phyloP scores from a whole-genome alignment of 2,888 invertebrate genomes.

The Orthonychiurus folsomi region DNA sequence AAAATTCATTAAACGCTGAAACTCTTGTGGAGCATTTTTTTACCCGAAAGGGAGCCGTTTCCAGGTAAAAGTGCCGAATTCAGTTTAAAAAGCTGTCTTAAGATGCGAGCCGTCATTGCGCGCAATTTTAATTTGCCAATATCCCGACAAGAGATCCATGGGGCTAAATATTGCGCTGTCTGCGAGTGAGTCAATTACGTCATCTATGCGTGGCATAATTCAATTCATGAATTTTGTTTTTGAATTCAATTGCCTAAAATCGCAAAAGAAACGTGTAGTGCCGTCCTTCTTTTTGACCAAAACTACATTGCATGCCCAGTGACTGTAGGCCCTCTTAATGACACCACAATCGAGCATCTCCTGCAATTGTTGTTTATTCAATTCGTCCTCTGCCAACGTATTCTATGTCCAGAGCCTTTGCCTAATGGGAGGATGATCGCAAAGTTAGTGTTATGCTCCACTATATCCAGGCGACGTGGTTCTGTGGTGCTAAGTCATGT shows the following conservation, averaged over 20 bases:
- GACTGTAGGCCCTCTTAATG: conserved; percentile 39
- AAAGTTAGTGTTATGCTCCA: conserved; percentile 11
- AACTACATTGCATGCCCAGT: conserved; percentile 43
- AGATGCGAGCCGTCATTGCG: neutral
- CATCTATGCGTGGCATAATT: conserved; percentile 44
- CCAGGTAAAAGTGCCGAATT: neutral
- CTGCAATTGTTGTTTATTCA: conserved; percentile 23
- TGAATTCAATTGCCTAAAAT: conserved; percentile 41
- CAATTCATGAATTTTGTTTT: conserved; percentile 40
- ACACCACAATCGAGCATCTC: conserved; percentile 39
- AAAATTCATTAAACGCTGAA: neutral
- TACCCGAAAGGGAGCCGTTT: neutral
- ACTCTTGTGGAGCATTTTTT: neutral
- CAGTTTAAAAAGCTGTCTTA: neutral
- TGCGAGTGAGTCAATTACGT: conserved; percentile 42
- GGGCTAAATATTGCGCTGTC: conserved; percentile 41
- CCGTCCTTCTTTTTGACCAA: conserved; percentile 42
- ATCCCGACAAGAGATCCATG: conserved; percentile 42
- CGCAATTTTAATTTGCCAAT: conserved; percentile 42
- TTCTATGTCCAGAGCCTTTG: conserved; percentile 18
- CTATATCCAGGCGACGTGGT: too few relatives aligned
- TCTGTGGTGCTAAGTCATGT: too few relatives aligned
- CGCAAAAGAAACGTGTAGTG: conserved; percentile 40
- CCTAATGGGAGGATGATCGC: conserved; percentile 9
- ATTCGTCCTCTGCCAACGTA: conserved; percentile 10